Conservation (phyloP, 2,113 vertebrate species). For the Ameiurus melas region DNA sequence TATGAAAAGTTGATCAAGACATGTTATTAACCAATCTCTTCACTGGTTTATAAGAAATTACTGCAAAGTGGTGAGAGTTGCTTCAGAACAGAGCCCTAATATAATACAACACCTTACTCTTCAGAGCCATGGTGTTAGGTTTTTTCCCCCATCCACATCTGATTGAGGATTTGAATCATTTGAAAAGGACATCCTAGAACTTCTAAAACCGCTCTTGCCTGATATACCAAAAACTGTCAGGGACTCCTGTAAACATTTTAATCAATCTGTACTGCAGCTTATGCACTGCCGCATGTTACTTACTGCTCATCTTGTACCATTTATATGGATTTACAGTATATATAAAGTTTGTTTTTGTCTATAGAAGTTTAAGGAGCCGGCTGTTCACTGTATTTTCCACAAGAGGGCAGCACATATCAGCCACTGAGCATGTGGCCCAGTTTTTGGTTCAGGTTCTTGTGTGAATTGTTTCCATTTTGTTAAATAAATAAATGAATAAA, state of each 20-base stretch:
- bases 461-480: neutral
- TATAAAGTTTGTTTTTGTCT: neutral
- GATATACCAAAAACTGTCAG: neutral
- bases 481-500: neutral
- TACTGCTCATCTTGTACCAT: neutral
- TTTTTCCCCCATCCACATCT: neutral
- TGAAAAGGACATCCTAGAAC: neutral
- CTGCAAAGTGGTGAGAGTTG: neutral
- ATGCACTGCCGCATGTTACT: neutral
- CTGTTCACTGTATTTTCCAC: slow-evolving; percentile 56
- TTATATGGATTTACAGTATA: neutral
- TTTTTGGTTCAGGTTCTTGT: neutral
- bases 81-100: neutral
- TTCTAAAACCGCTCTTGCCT: neutral
- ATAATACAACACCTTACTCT: neutral
- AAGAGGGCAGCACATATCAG: slow-evolving; percentile 55
- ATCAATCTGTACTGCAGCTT: slow-evolving; percentile 14
- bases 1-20: neutral
- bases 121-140: neutral
- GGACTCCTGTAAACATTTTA: neutral
- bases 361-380: neutral
- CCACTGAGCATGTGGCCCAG: neutral
- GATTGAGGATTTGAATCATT: neutral
- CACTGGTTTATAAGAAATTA: neutral
- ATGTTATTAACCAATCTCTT: neutral